Evolutionary conservation across 2,888 invertebrate genomes (phyloP).

Genomic region (Ophion slaviceki): DNA sequence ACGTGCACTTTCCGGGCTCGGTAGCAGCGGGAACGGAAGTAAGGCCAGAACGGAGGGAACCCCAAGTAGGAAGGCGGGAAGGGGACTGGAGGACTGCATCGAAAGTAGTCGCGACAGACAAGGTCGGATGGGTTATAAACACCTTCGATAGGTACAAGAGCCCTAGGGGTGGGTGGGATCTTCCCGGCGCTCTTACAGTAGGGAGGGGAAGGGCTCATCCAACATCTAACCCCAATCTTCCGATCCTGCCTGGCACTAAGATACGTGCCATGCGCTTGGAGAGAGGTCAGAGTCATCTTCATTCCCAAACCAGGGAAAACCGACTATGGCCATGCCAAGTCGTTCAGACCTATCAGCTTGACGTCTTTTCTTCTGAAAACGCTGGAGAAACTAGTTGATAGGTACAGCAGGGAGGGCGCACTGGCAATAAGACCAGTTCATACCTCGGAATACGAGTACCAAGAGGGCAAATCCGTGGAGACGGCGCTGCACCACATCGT

Average conservation of each 20-base stretch:
- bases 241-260: conserved; percentile 38
- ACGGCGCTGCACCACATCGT: conserved; percentile 61
- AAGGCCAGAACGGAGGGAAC: background rate
- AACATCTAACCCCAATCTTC: background rate
- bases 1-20: background rate
- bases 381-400: conserved; percentile 69
- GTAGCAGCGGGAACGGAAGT: too few species aligned
- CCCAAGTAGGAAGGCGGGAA: background rate
- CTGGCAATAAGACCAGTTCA: conserved; percentile 51
- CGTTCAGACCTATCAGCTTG: conserved; percentile 69
- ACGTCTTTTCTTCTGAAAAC: conserved; percentile 68
- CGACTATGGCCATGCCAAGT: conserved; percentile 59
- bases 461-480: conserved; percentile 63
- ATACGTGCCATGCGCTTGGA: conserved; percentile 11
- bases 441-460: conserved; percentile 66
- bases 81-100: background rate
- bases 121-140: conserved; percentile 25
- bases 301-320: conserved; percentile 65
- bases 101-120: conserved; percentile 7
- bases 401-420: conserved; percentile 62
- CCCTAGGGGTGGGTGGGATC: conserved; percentile 34
- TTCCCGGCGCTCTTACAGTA: background rate
- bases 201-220: too few species aligned
- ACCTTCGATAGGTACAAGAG: conserved; percentile 42
- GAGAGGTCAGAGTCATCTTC: conserved; percentile 57